phyloP scores from a whole-genome alignment of 1,140 invertebrate species.

The Capitella teleta region DNA sequence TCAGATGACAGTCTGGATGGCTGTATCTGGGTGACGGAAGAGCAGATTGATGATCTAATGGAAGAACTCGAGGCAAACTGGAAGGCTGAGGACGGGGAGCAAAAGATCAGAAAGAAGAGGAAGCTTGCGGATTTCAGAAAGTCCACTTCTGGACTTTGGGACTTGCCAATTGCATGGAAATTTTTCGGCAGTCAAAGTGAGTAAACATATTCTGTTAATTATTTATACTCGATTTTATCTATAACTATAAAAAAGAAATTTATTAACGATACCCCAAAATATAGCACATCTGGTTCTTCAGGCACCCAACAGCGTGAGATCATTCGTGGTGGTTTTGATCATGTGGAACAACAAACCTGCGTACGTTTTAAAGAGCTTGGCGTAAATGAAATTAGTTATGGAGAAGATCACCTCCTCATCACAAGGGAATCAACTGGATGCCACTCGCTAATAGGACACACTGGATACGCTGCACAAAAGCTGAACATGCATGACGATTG shows the following conservation, averaged over 20 bases:
- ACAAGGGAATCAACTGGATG: no score
- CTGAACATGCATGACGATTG: not conserved
- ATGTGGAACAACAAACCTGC: no score
- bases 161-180: not conserved
- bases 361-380: no score
- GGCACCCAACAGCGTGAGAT: no score
- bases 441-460: not conserved
- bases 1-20: not conserved
- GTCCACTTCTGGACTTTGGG: not conserved
- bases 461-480: not conserved
- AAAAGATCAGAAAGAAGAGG: not conserved
- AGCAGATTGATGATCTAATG: conserved; percentile 2
- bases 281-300: no score
- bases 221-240: no score
- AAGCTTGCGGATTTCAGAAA: conserved; percentile 16
- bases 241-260: no score
- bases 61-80: not conserved
- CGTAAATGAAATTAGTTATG: no score
- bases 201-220: not conserved
- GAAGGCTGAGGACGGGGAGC: not conserved
- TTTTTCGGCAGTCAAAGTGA: conserved; percentile 2
- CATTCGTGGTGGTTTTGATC: no score
- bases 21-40: conserved; percentile 4
- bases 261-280: no score
- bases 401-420: no score